Percentiles rank a stretch among this genome's conserved stretches.
Evolutionary conservation across 2,113 vertebrate genomes (phyloP).

Genomic region (Malurus melanocephalus): DNA sequence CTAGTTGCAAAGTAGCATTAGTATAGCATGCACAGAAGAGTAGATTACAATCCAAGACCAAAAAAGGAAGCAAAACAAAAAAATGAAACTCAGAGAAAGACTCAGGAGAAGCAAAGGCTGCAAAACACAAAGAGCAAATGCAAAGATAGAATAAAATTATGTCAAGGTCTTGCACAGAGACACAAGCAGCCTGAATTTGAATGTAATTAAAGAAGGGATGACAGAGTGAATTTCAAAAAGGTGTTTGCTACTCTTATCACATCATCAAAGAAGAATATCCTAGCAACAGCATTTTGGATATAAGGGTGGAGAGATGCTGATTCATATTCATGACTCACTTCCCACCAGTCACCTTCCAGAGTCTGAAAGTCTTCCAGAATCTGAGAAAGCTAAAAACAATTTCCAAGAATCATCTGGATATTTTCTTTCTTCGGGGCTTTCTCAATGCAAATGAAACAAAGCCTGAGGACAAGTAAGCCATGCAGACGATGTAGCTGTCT

Average conservation of each 20-base stretch:
- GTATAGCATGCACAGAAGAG: background rate
- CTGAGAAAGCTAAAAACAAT: background rate
- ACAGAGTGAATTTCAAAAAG: constrained; percentile 42
- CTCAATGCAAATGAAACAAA: background rate
- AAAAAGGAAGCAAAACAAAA: background rate
- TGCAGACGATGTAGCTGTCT: accelerated
- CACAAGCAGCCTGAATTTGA: constrained; percentile 6
- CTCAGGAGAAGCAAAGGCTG: background rate
- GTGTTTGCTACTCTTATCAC: constrained; percentile 4
- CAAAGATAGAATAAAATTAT: background rate
- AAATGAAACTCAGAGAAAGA: background rate
- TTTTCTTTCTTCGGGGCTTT: background rate
- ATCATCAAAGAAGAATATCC: constrained; percentile 39
- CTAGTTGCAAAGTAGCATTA: background rate
- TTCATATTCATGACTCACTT: constrained; percentile 40
- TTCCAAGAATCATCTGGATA: background rate
- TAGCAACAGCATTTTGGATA: constrained; percentile 53
- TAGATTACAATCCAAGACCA: background rate
- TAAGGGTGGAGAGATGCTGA: constrained; percentile 7
- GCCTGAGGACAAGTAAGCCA: background rate
- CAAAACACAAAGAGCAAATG: background rate
- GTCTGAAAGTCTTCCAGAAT: background rate
- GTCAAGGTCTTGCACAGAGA: constrained; percentile 25
- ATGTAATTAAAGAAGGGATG: constrained; percentile 45
- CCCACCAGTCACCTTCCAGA: background rate